Evolutionary conservation across 2,113 vertebrate genomes (phyloP), one percentile per base, ranked within the genome.

Genomic region (Clupea harengus): DNA sequence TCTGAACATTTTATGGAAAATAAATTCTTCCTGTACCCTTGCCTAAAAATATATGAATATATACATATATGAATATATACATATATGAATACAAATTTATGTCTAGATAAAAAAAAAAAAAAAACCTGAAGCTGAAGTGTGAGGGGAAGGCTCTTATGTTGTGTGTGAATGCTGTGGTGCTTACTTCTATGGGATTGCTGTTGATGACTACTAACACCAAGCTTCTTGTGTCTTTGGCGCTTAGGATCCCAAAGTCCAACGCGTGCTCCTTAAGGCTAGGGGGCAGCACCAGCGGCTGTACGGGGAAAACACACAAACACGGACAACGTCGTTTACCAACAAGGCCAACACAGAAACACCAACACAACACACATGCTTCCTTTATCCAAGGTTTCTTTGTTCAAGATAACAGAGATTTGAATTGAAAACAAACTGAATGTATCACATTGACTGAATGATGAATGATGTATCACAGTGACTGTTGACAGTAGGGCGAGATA

Each of bases 131-230:
- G 1, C 39, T 39, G 13, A 54, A 18, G 52, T 20, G 15, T 17
- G 52, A 54, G 52, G 25, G 25, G 67, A 15, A 32, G 25, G 67
- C 67, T 3, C 2, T 22, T 22, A 25, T 6, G 1, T 10, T 1
- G 28, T 39, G 4, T 32, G 9, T 78, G 39, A 39, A 39, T 39
- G 39, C 39, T 3, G 4, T 32, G 32, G 28, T 17, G 72, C 28
- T 17, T 82, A 96, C 98, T 97, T 99, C 97, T 92, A 99, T 99
- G 0, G 98, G 98, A 91, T 99, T 99, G 92, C 97, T 99, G 95
- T 99, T 99, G 89, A 98, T 92, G 87, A 99, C 95, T 89, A 96
- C 96, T 93, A 99, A 97, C 86, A 96, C 92, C 92, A 99, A 96
- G 94, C 92, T 97, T 90, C 95, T 96, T 91, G 95, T 95, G 93